Evolutionary conservation across 1,140 invertebrate genomes (phyloP).

Genomic region (Antheraea pernyi): DNA sequence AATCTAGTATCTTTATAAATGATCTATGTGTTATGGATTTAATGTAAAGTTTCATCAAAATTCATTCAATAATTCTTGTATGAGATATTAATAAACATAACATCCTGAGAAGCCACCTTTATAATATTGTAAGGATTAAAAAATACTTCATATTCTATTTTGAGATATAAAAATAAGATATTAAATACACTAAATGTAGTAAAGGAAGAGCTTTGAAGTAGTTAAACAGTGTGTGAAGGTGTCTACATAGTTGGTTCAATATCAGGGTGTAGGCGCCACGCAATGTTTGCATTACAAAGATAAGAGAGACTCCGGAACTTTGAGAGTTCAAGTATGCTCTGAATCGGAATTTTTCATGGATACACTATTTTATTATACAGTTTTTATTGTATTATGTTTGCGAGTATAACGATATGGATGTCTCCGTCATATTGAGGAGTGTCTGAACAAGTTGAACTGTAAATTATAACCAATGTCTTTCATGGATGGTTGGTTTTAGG

Average conservation of each 20-base stretch:
- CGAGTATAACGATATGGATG: too few species aligned
- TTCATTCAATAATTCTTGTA: too few species aligned
- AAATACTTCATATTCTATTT: background rate
- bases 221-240: conserved; percentile 1
- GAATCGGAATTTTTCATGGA: background rate
- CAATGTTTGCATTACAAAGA: conserved; percentile 7
- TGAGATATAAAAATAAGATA: background rate
- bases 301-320: conserved; percentile 10
- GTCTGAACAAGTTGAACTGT: too few species aligned
- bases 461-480: too few species aligned
- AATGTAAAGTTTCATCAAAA: too few species aligned
- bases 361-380: background rate
- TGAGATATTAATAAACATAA: too few species aligned
- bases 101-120: too few species aligned
- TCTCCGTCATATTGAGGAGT: too few species aligned
- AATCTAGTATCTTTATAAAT: too few species aligned
- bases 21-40: too few species aligned
- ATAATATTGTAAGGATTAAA: background rate
- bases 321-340: background rate
- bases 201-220: conserved; percentile 1
- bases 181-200: background rate
- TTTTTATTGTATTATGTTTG: background rate
- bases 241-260: conserved; percentile 10
- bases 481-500: too few species aligned
- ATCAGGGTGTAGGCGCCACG: conserved; percentile 7